Base-by-base conservation (phyloP, 2,797 vertebrate species). In the Tolypeutes matacus region DNA sequence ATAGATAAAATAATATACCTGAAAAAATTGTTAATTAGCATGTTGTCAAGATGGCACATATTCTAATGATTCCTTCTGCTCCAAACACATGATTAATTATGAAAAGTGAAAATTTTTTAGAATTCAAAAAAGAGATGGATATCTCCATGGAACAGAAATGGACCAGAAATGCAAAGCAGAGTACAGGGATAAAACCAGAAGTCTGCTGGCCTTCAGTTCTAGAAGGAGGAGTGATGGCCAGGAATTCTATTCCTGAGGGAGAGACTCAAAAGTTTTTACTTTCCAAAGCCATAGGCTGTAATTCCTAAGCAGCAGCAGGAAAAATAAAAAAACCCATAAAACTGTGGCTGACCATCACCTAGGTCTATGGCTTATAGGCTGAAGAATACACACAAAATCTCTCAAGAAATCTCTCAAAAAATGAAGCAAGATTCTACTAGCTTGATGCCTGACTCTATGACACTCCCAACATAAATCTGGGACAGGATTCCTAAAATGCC, bases 1-100 rank as follows among this genome's bases (percentile, higher is more conserved):
- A 85, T 73, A 89, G 31, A 42, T 73, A 86, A 70, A 89, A 89
- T 81, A 89, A 70, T 21, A 89, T 6, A 49, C 46, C 73, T 25
- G 29, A 70, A 70, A 91, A 77, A 64, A 76, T 23, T 20, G 27
- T 72, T 46, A 62, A 62, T 29, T 34, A 46, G 13, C 36, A 46
- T 46, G 25, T n/a, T 72, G 15, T 78, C 5, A 88, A 92, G 64
- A 69, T 29, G 17, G 49, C 12, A 69, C 51, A 62, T 20, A 23
- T 12, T 83, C 42, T 78, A 46, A 70, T 64, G 77, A 25, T 31
- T 88, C 64, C 46, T 95, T 84, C 64, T 72, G 81, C 53, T 78
- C 42, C 21, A 78, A 64, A 89, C 23, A 85, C 42, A 95, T 5
- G 23, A 23, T 62, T 46, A 72, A 46, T 78, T 89, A 64, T 46